Base-by-base conservation (phyloP, 2,888 invertebrate genomes). In the Mimas tiliae region DNA sequence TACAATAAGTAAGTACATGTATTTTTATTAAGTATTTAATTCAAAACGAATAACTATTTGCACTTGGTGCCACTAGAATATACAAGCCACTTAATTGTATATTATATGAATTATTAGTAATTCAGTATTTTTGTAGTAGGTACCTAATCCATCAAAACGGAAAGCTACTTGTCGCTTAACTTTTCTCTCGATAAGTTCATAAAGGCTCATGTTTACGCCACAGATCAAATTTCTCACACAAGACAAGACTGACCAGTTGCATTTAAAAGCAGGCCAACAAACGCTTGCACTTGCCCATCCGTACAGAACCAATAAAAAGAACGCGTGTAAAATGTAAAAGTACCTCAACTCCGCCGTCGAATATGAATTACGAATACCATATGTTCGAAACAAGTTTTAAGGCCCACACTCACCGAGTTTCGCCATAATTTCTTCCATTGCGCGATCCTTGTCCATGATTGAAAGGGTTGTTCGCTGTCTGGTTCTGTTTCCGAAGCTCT, bases 341-440 rank as follows among this genome's bases (percentile, higher is more conserved):
- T 75, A 70, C 70, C 68, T 68, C 67, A 68, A 69, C 78, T 73
- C 51, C 45, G 62, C 45, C 45, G 51, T 51, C 62, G 19, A 45
- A 53, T 62, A 65, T 55, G 45, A 45, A 58, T 51, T 67, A 67
- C 16, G 62, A 64, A 64, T 66, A 70, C 84, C 86, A 88, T 87
- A 89, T 88, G 89, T 75, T 85, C 63, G 67, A 72, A 58, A 71
- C 72, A 72, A 68, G 67, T 68, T 67, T 67, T 63, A 48, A 69
- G 65, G 63, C 58, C 64, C 62, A 53, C 67, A 88, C 93, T 94
- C 78, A 95, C 95, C 95, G 77, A 95, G 87, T 83, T 95, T 95
- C 77, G 94, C 95, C 95, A 95, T 95, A 83, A 95, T 94, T 75
- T 95, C 95, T 80, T 95, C 95, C 66, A 95, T 81, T 38, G 95